phyloP scores from a whole-genome alignment of 2,888 invertebrate species.

The Chrysina gloriosa region DNA sequence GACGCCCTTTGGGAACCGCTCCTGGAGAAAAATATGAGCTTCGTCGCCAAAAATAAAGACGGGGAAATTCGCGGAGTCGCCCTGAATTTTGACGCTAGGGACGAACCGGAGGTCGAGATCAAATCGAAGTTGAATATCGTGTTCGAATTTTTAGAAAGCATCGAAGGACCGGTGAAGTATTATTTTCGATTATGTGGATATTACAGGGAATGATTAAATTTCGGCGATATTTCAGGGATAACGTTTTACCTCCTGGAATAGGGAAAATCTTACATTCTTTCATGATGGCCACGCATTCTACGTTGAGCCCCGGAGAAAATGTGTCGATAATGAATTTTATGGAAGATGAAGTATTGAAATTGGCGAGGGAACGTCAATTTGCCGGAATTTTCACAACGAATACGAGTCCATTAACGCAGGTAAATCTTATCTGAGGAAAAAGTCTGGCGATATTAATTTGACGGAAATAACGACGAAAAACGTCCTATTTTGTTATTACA shows the following conservation, averaged over 20 bases:
- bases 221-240: constrained; percentile 63
- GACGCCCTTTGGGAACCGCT: constrained; percentile 77
- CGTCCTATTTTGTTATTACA: no score
- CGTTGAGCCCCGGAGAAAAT: constrained; percentile 78
- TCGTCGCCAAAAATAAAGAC: constrained; percentile 71
- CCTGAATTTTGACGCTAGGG: constrained; percentile 83
- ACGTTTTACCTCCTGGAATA: constrained; percentile 71
- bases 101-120: constrained; percentile 82
- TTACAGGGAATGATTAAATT: not conserved
- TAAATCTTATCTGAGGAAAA: constrained; percentile 64
- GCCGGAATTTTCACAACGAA: constrained; percentile 87
- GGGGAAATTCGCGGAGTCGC: constrained; percentile 76
- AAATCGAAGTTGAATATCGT: constrained; percentile 76
- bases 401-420: constrained; percentile 89
- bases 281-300: constrained; percentile 85
- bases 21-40: constrained; percentile 78
- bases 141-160: constrained; percentile 81
- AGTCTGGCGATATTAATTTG: no score
- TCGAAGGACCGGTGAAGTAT: constrained; percentile 80
- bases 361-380: constrained; percentile 76
- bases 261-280: constrained; percentile 84
- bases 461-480: no score
- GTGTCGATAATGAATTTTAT: constrained; percentile 82
- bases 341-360: constrained; percentile 78
- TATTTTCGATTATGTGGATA: constrained; percentile 4